Base-by-base conservation (phyloP, 1,140 invertebrate genomes). In the Copidosoma floridanum region DNA sequence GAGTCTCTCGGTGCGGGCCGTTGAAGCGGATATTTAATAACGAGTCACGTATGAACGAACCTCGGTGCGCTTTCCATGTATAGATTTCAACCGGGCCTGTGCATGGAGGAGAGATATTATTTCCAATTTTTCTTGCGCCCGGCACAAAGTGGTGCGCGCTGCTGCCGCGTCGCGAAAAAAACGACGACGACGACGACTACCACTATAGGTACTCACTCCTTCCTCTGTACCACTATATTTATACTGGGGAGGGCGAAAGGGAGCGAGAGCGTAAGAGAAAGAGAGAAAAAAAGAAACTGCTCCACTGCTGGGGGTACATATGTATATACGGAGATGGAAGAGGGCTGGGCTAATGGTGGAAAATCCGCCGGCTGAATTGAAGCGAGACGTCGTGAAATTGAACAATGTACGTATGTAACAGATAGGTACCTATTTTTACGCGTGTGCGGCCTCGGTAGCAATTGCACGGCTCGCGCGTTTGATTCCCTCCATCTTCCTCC, bases 381-480 rank as follows among this genome's bases (percentile, higher is more conserved):
- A 73, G 70, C 71, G 70, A 73, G 71, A 74, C 72, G 68, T 74
- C 72, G 71, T 69, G 72, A 72, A 74, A 74, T 74, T 74, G 72
- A 74, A 74, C 72, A 74, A 73, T 57, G 60, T 62, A 62, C 66
- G 71, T 71, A 73, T 69, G 70, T 71, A 70, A 68, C 58, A 61
- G 67, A 72, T 69, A 62, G 54, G n/a, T n/a, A n/a, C n/a, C n/a
- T n/a, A n/a, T n/a, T n/a, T n/a, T n/a, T n/a, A n/a, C n/a, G n/a
- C n/a, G n/a, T n/a, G n/a, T n/a, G n/a, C n/a, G n/a, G n/a, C n/a
- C n/a, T n/a, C n/a, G n/a, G n/a, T n/a, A n/a, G n/a, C n/a, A n/a
- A n/a, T n/a, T n/a, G n/a, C n/a, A n/a, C n/a, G n/a, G n/a, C n/a
- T n/a, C n/a, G n/a, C n/a, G n/a, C n/a, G n/a, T n/a, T n/a, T n/a